Percentiles rank a stretch among this genome's conserved stretches.
Conservation (phyloP, 2,888 invertebrate species). For the Marasmarcha lunaedactyla region DNA sequence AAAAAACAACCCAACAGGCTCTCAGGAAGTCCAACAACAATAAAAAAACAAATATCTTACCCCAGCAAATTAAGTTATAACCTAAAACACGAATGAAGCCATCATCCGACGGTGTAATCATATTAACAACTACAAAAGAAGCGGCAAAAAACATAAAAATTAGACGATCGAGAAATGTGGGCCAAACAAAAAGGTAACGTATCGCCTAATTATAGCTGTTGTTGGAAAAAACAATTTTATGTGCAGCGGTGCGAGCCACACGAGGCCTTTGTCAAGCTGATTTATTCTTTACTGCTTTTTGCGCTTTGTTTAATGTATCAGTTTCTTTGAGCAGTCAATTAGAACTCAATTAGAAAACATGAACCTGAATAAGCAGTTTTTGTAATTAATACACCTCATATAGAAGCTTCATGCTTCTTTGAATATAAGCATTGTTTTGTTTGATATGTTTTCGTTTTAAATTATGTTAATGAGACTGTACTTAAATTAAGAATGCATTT, state of each 20-base stretch:
- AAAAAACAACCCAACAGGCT: constrained; percentile 56
- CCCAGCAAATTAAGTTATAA: constrained; percentile 70
- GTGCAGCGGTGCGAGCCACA: constrained; percentile 44
- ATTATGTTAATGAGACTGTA: too few species aligned
- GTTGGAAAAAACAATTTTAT: constrained; percentile 67
- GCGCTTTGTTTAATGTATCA: too few species aligned
- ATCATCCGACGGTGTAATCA: constrained; percentile 70
- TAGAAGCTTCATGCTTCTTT: too few species aligned
- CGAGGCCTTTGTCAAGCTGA: too few species aligned
- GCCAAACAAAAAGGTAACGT: constrained; percentile 70
- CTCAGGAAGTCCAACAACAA: constrained; percentile 65
- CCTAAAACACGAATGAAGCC: constrained; percentile 71
- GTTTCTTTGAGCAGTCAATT: too few species aligned
- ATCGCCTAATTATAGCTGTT: constrained; percentile 69
- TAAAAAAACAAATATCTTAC: constrained; percentile 65
- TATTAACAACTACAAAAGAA: constrained; percentile 71
- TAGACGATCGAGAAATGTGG: constrained; percentile 70
- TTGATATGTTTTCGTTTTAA: too few species aligned
- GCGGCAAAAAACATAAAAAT: constrained; percentile 66
- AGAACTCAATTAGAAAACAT: too few species aligned
- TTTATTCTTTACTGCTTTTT: too few species aligned
- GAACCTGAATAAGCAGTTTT: too few species aligned
- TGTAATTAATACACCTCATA: too few species aligned
- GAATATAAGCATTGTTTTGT: too few species aligned
- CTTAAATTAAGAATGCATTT: too few species aligned